Percentiles rank a stretch among this genome's conserved stretches.
Evolutionary conservation across 2,113 vertebrate species (phyloP).

Genomic region (Lampris megalopsis): DNA sequence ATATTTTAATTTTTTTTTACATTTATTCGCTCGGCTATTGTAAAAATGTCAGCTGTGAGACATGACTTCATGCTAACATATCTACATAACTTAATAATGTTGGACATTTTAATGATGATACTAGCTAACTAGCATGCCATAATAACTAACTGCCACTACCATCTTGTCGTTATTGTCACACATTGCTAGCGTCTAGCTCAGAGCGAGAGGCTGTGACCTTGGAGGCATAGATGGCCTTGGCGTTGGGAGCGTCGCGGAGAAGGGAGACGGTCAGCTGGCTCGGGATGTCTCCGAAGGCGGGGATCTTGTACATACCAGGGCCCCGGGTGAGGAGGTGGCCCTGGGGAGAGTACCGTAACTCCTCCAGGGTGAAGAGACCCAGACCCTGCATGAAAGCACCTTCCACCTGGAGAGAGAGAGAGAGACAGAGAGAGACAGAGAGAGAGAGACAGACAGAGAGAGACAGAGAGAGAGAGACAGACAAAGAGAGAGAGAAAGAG

Average conservation of each 20-base stretch:
- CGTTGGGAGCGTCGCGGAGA: conserved; percentile 91
- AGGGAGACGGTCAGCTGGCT: conserved; percentile 88
- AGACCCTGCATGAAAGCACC: conserved; percentile 94
- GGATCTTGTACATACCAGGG: conserved; percentile 97
- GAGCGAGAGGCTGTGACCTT: conserved; percentile 83
- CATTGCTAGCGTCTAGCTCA: no score
- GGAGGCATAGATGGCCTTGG: conserved; percentile 87
- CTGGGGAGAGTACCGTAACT: conserved; percentile 90
- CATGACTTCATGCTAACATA: no score
- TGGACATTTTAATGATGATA: no score
- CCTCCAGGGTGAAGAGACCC: conserved; percentile 95
- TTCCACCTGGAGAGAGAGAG: conserved; percentile 85
- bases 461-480: no score
- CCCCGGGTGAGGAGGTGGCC: conserved; percentile 91
- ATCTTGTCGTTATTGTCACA: no score
- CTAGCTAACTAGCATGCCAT: no score
- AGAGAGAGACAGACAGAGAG: background rate
- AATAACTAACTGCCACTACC: no score
- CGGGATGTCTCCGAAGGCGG: conserved; percentile 93
- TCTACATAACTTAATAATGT: no score
- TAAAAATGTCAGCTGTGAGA: no score
- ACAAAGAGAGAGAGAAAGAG: no score
- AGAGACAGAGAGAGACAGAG: background rate
- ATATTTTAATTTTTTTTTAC: no score
- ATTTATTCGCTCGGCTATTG: no score